These are phyloP conservation scores for Calypte anna DNA, from an alignment of 2,113 vertebrate genomes.

Conservation along the genomic window DNA sequence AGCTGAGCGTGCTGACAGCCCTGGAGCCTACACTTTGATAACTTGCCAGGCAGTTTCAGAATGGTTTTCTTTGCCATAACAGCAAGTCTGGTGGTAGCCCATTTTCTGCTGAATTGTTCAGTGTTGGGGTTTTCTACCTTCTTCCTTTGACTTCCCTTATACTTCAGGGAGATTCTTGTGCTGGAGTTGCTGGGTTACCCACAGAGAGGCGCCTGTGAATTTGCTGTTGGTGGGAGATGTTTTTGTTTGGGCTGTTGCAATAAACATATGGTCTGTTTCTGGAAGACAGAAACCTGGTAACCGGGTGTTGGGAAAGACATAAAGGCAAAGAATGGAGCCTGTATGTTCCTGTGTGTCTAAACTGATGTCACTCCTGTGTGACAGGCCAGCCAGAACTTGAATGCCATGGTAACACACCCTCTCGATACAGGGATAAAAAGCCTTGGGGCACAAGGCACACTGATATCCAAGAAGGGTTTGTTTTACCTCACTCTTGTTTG, in stretches of 20 bases:
- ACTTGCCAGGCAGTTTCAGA: not conserved
- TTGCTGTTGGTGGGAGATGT: not conserved
- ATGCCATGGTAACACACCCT: rapidly evolving
- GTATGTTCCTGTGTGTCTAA: not conserved
- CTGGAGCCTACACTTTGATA: not conserved
- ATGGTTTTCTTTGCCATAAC: not conserved
- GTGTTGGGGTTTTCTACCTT: not conserved
- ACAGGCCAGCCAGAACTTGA: not conserved
- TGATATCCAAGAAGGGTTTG: not conserved
- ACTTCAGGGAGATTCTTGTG: not conserved
- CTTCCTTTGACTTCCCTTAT: not conserved
- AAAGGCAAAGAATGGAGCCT: not conserved
- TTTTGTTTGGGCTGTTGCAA: not conserved
- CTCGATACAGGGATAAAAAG: not conserved
- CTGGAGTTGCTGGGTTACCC: conserved; percentile 6
- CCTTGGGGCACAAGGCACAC: not conserved
- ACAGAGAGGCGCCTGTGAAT: not conserved
- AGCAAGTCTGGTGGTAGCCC: not conserved
- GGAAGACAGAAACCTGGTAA: not conserved
- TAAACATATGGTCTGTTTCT: not conserved
- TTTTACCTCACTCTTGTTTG: not conserved
- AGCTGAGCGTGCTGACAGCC: not conserved
- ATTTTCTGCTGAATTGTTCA: not conserved
- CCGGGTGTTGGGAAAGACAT: not conserved
- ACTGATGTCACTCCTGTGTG: not conserved